Evolutionary conservation across 1,140 invertebrate genomes (phyloP), one percentile per base, ranked within the genome.

Genomic region (Aricia agestis): DNA sequence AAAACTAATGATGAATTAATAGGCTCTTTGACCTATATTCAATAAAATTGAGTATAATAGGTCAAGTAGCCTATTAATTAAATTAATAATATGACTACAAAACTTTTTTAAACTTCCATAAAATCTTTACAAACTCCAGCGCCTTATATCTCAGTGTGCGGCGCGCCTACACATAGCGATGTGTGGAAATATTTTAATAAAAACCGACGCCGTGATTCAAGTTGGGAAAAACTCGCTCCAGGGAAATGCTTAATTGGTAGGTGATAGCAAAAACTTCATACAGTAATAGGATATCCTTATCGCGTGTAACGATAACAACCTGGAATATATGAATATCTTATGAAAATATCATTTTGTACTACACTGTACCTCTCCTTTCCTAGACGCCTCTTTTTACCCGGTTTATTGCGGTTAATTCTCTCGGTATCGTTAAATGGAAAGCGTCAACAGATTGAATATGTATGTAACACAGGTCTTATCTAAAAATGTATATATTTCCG

Each of bases 211-310:
- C 17, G 7, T 63, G 59, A 63, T 63, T 63, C 18, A 63, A 63
- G 59, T 63, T 25, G 18, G 10, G 59, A 63, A 63, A 63, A 63
- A 63, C 59, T 63, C 17, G 59, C 59, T 63, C 59, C 11, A 63
- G 59, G 59, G 59, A 63, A 63, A 63, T 63, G 18, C 59, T 63
- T 63, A 63, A 63, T 63, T 63, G 59, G 59, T 63, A 63, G 18
- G 59, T 63, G 59, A 19, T 19, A 63, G 59, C 59, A 63, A 63
- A 63, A 63, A 63, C 17, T 11, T 18, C 5, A 63, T 18, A 63
- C 59, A 19, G 59, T 11, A 63, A 25, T 25, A 59, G 58, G n/a
- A 19, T 18, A 19, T 63, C 59, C 59, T 19, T 19, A 19, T 63
- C 18, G 59, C 9, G 59, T 63, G 59, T 19, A 63, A 19, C 59